Conservation (phyloP, 2,888 invertebrate species). For the Cordilura impudica region DNA sequence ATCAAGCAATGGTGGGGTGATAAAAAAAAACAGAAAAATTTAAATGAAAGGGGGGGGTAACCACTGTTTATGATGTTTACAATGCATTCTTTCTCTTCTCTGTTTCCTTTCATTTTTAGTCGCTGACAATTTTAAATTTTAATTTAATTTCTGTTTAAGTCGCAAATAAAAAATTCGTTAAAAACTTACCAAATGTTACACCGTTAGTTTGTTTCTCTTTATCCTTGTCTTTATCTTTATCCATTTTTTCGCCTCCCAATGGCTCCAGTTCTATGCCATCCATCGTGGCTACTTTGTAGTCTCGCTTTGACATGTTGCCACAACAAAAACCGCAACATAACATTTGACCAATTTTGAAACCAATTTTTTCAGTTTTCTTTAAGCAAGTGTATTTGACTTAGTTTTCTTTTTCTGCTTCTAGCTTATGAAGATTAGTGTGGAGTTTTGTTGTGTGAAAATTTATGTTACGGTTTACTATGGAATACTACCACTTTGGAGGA, state of each 20-base stretch:
- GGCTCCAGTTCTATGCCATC: slow-evolving; percentile 78
- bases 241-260: slow-evolving; percentile 75
- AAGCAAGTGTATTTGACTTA: background rate
- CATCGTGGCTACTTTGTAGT: slow-evolving; percentile 77
- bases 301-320: slow-evolving; percentile 77
- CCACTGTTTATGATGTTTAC: slow-evolving; percentile 13
- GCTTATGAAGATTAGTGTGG: background rate
- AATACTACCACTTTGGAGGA: background rate
- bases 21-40: slow-evolving; percentile 4
- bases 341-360: slow-evolving; percentile 74
- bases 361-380: slow-evolving; percentile 49
- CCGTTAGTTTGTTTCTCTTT: slow-evolving; percentile 76
- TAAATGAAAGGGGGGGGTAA: background rate
- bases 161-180: background rate
- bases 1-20: slow-evolving; percentile 30
- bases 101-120: background rate
- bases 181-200: slow-evolving; percentile 75
- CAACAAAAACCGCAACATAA: slow-evolving; percentile 77
- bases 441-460: background rate
- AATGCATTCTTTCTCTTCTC: background rate
- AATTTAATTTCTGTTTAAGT: background rate
- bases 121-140: slow-evolving; percentile 13
- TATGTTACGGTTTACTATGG: background rate
- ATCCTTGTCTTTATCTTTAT: slow-evolving; percentile 73
- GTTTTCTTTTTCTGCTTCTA: background rate